phyloP scores from a whole-genome alignment of 2,113 vertebrate genomes.

The Oreochromis niloticus region DNA sequence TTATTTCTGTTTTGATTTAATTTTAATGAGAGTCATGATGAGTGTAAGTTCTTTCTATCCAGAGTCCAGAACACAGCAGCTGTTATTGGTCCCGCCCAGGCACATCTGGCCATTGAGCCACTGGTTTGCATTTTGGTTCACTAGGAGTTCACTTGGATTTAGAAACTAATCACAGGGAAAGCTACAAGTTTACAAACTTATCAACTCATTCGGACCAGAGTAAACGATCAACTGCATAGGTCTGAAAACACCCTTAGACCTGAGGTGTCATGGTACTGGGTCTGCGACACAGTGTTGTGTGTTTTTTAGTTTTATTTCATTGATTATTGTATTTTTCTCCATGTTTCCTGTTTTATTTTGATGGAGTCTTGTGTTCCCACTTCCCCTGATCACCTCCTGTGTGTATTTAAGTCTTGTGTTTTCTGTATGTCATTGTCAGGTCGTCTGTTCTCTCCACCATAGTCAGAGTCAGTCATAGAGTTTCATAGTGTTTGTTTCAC shows the following conservation, averaged over 20 bases:
- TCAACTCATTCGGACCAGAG: fast-evolving
- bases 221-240: fast-evolving
- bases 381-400: not conserved
- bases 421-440: not conserved
- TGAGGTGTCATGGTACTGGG: not conserved
- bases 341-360: not conserved
- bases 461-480: not conserved
- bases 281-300: no score
- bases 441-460: fast-evolving
- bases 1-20: not conserved
- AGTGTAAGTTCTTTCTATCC: not conserved
- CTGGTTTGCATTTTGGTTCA: not conserved
- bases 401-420: fast-evolving
- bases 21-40: not conserved
- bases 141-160: not conserved
- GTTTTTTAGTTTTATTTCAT: not conserved
- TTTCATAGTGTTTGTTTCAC: not conserved
- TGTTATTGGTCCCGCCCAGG: not conserved
- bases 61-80: not conserved
- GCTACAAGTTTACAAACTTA: not conserved
- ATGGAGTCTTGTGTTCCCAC: not conserved
- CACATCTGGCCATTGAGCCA: not conserved
- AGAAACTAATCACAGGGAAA: not conserved
- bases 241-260: not conserved
- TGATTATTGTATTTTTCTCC: not conserved